Percentiles rank a stretch among this genome's conserved stretches.
Conservation (phyloP, 1,140 invertebrate species). For the Asobara japonica region DNA sequence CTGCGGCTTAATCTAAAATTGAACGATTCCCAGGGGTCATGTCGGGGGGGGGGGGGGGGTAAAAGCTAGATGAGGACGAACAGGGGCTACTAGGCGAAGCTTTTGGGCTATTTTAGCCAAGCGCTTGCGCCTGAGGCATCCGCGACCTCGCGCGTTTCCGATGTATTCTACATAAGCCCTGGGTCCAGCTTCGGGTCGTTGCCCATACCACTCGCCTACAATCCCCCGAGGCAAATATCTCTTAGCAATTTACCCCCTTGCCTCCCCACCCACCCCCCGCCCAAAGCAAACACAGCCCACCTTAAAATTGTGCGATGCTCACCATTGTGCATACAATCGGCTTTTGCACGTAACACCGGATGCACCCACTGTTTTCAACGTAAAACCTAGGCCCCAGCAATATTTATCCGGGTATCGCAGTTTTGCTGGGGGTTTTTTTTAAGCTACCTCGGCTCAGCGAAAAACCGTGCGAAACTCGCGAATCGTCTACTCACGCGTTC, state of each 20-base stretch:
- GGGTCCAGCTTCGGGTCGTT: constrained; percentile 39
- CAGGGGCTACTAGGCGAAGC: background rate
- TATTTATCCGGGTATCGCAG: background rate
- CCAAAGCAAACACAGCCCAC: background rate
- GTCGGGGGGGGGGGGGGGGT: constrained; percentile 34
- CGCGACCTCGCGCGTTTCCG: background rate
- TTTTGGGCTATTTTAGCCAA: constrained; percentile 10
- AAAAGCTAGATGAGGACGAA: constrained; percentile 21
- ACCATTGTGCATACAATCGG: background rate
- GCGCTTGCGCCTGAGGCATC: background rate
- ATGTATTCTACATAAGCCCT: constrained; percentile 42
- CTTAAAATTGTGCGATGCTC: constrained; percentile 1
- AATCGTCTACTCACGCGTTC: background rate
- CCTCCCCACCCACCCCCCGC: background rate
- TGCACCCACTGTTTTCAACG: constrained; percentile 34
- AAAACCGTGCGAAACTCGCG: background rate
- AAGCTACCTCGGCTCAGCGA: background rate
- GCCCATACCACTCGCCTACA: constrained; percentile 41
- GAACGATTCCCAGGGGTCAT: constrained; percentile 49
- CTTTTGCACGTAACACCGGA: constrained; percentile 11
- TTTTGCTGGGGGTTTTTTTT: background rate
- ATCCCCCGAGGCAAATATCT: constrained; percentile 53
- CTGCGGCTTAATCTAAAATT: constrained; percentile 48
- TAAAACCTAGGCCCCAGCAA: background rate
- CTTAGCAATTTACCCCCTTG: constrained; percentile 53